These are phyloP conservation scores for Uropetala carovei DNA, from an alignment of 2,888 invertebrate genomes.

Conservation along the genomic window DNA sequence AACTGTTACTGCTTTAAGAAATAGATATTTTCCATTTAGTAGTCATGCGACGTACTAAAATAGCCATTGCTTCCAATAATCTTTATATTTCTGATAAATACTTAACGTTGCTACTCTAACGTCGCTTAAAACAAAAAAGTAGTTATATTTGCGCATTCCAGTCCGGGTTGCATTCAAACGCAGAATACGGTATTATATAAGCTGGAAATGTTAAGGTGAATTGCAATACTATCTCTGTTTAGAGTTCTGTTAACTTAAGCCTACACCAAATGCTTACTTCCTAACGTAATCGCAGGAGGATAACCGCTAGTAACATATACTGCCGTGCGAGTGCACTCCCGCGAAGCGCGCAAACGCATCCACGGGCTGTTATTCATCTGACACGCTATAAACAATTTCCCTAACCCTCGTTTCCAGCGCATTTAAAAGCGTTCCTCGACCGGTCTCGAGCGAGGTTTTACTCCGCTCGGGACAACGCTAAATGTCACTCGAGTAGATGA, in stretches of 20 bases:
- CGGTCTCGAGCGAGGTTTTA: too few species aligned
- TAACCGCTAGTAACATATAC: background rate
- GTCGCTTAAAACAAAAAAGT: too few species aligned
- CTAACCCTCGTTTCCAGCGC: slow-evolving; percentile 17
- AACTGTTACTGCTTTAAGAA: too few species aligned
- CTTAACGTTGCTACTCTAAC: too few species aligned
- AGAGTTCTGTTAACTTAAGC: background rate
- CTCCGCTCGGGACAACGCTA: background rate
- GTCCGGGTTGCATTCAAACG: too few species aligned
- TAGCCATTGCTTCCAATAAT: too few species aligned
- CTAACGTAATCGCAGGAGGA: background rate
- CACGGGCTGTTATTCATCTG: slow-evolving; percentile 27
- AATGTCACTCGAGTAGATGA: slow-evolving; percentile 13
- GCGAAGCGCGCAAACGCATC: slow-evolving; percentile 31
- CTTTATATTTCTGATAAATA: too few species aligned
- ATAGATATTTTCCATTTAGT: too few species aligned
- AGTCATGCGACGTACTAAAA: too few species aligned
- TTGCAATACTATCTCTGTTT: background rate
- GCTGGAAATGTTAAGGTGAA: too few species aligned
- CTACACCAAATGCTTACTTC: background rate
- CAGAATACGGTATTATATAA: too few species aligned
- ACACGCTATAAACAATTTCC: slow-evolving; percentile 53
- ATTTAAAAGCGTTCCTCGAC: background rate
- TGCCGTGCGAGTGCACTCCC: background rate
- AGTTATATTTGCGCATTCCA: too few species aligned